phyloP scores from a whole-genome alignment of 2,113 vertebrate species.

The Rostratula benghalensis region DNA sequence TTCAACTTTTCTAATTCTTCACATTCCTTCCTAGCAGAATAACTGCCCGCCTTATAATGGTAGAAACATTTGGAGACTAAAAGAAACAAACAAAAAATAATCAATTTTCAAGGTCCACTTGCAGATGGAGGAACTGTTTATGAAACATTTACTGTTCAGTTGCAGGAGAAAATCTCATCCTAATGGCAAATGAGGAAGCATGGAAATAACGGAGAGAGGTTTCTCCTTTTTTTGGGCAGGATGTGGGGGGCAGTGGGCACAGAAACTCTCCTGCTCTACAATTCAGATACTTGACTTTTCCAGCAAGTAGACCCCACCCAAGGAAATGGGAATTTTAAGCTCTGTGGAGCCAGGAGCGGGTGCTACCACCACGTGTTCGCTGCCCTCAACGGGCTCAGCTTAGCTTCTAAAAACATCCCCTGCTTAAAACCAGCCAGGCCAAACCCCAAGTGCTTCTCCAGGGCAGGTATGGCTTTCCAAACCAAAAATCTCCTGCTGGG shows the following conservation, averaged over 20 bases:
- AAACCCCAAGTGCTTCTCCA: neutral
- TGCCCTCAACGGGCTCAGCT: neutral
- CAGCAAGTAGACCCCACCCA: neutral
- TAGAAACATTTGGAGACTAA: slow-evolving; percentile 69
- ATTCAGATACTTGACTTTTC: slow-evolving; percentile 6
- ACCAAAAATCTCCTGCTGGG: neutral
- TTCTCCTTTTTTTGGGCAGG: no score
- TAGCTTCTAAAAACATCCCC: neutral
- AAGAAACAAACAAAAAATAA: slow-evolving; percentile 81
- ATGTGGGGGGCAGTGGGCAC: neutral
- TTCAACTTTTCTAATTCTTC: slow-evolving; percentile 51
- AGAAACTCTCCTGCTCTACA: slow-evolving; percentile 49
- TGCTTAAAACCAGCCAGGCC: neutral
- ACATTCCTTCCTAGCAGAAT: slow-evolving; percentile 52
- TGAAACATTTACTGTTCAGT: slow-evolving; percentile 74
- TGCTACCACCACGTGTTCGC: neutral
- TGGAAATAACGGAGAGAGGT: slow-evolving; percentile 24
- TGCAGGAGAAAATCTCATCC: slow-evolving; percentile 74
- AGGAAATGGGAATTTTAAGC: neutral
- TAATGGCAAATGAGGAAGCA: slow-evolving; percentile 58
- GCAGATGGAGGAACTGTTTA: slow-evolving; percentile 75
- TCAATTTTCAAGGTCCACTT: slow-evolving; percentile 81
- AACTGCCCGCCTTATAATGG: slow-evolving; percentile 59
- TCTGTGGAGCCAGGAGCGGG: neutral
- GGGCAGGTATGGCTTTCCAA: neutral